Evolutionary conservation across 1,140 invertebrate species (phyloP).

Genomic region (Drosophila chauvacae): DNA sequence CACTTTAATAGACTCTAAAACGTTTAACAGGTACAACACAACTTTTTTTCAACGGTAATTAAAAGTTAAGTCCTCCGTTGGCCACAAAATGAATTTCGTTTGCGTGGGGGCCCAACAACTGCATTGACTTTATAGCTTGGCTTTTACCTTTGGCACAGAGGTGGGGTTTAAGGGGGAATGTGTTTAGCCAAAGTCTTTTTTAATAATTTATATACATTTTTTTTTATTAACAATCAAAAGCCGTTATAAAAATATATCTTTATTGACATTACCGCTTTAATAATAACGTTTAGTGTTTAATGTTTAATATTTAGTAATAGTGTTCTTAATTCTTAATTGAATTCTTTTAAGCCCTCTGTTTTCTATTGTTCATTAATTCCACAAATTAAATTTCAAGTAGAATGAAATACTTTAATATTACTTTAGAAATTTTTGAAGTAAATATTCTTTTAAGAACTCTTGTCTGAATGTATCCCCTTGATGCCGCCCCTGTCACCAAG

Average conservation of each 20-base stretch:
- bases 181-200: neutral
- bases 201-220: no score
- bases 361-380: no score
- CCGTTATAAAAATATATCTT: no score
- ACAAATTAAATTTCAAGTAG: neutral
- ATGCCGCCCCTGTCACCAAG: constrained; percentile 13
- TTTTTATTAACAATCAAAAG: no score
- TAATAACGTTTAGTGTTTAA: neutral
- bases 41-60: constrained; percentile 18
- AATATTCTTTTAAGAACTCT: neutral
- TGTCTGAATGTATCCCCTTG: neutral
- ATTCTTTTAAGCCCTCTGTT: neutral
- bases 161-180: neutral
- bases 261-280: no score
- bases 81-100: constrained; percentile 28
- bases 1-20: neutral
- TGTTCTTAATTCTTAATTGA: no score
- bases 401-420: neutral
- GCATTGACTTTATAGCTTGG: constrained; percentile 30
- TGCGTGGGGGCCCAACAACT: constrained; percentile 24
- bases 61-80: constrained; percentile 27
- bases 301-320: neutral
- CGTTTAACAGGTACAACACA: neutral
- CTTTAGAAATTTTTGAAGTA: neutral
- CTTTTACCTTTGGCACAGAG: neutral